A percentile compares a stretch with the other conserved stretches of the same genome.
phyloP scores from a whole-genome alignment of 2,888 invertebrate species.

The Monopis laevigella region DNA sequence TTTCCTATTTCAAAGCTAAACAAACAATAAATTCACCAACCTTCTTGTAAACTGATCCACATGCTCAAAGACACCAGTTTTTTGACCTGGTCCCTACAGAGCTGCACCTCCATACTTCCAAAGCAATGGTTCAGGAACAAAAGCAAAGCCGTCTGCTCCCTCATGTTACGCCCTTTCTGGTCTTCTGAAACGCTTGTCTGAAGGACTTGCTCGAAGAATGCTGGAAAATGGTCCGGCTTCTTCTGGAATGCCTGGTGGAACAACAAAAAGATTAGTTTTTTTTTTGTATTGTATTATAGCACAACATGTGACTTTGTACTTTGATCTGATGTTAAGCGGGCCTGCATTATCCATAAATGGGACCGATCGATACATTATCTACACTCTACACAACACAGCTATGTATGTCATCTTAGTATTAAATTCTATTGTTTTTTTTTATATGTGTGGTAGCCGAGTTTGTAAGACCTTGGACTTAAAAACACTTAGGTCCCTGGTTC shows the following conservation, averaged over 20 bases:
- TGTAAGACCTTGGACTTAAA: too few species aligned
- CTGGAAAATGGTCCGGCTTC: constrained; percentile 78
- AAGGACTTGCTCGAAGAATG: constrained; percentile 85
- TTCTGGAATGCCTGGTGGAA: constrained; percentile 77
- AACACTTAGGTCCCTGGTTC: too few species aligned
- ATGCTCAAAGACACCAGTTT: constrained; percentile 91
- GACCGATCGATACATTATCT: too few species aligned
- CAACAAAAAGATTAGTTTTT: constrained; percentile 15
- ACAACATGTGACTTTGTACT: background rate
- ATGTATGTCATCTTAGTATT: too few species aligned
- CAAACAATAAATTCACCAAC: too few species aligned
- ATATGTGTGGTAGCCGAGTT: too few species aligned
- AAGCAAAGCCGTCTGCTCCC: constrained; percentile 88
- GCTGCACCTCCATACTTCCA: constrained; percentile 95
- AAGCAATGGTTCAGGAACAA: constrained; percentile 96
- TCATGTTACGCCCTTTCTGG: constrained; percentile 41
- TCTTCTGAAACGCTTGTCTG: constrained; percentile 75
- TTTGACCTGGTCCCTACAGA: constrained; percentile 93
- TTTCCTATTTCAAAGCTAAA: too few species aligned
- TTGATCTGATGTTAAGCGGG: background rate
- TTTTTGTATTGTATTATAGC: background rate
- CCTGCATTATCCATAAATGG: background rate
- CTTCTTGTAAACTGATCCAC: constrained; percentile 90
- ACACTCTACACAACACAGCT: too few species aligned
- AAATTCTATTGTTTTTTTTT: too few species aligned